Evolutionary conservation across 2,888 invertebrate species (phyloP), one percentile per base, ranked within the genome.

Genomic region (Mythimna impura): DNA sequence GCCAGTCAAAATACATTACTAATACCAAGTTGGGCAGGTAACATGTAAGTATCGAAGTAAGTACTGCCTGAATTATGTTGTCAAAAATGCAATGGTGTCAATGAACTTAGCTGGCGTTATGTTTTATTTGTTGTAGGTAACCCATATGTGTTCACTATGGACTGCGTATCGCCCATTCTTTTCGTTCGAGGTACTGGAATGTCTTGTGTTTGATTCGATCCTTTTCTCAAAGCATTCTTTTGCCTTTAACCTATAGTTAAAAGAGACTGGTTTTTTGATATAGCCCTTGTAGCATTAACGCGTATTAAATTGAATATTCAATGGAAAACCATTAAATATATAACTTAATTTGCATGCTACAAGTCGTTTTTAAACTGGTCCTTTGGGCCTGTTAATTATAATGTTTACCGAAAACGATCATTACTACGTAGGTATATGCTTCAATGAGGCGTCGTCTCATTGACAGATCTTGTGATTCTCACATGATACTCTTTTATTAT

Each of bases 61-160:
- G 5, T 20, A 47, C 17, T 1, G 9, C 3, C 47, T 34, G 62
- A 68, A 61, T 82, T 80, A 70, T 69, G 54, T 52, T 73, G 79
- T 79, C 54, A 55, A 70, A 55, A 70, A 68, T 63, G 64, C 57
- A 79, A 67, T 55, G 57, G 62, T 67, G 66, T 79, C 57, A 58
- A 64, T 79, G 66, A 66, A 79, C 64, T 79, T 54, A 22, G 54
- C 43, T 64, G 22, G 14, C 36, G 58, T 64, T 64, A 61, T 25
- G 34, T 82, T 78, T 61, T 14, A 55, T 55, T 66, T 40, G 47
- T 65, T 57, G 54, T 73, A 12, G 10, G 12, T 47, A 47, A 58
- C 60, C 58, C 36, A 7, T n/a, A 7, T n/a, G 7, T 76, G 79
- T 76, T 72, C 20, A 54, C 25, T 78, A 66, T 43, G 30, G 57